Evolutionary conservation across 2,888 invertebrate species (phyloP).

Genomic region (Ceriagrion tenellum): DNA sequence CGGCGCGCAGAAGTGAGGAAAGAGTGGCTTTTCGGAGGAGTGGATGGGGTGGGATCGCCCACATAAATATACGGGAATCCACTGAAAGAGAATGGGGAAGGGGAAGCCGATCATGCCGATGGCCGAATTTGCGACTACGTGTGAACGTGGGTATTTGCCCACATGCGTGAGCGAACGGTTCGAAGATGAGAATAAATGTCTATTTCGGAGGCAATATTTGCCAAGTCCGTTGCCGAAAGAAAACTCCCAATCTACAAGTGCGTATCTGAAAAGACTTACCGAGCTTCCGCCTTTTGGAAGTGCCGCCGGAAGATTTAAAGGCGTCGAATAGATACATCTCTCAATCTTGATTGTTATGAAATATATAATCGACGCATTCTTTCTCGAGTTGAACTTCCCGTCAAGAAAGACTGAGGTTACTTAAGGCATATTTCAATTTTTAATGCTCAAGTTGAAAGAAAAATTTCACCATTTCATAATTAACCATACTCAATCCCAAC

Average conservation of each 20-base stretch:
- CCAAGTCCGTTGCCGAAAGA: neutral
- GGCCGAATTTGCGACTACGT: neutral
- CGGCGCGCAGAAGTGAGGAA: neutral
- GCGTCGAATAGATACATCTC: too few species aligned
- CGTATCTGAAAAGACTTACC: neutral
- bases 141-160: neutral
- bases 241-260: neutral
- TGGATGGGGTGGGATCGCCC: neutral
- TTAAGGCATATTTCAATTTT: too few species aligned
- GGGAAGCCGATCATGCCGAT: neutral
- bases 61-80: neutral
- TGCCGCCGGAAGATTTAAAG: neutral
- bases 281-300: neutral
- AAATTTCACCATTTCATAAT: too few species aligned
- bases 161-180: neutral
- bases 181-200: neutral
- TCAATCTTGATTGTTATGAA: too few species aligned
- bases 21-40: neutral
- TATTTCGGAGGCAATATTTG: neutral
- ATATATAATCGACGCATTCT: too few species aligned
- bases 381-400: too few species aligned
- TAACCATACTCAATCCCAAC: too few species aligned
- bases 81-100: neutral
- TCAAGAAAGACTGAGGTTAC: too few species aligned
- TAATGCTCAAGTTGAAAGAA: too few species aligned